Percentiles rank a stretch among this genome's conserved stretches.
phyloP scores from a whole-genome alignment of 2,888 invertebrate species.

The Tetramorium bicarinatum region DNA sequence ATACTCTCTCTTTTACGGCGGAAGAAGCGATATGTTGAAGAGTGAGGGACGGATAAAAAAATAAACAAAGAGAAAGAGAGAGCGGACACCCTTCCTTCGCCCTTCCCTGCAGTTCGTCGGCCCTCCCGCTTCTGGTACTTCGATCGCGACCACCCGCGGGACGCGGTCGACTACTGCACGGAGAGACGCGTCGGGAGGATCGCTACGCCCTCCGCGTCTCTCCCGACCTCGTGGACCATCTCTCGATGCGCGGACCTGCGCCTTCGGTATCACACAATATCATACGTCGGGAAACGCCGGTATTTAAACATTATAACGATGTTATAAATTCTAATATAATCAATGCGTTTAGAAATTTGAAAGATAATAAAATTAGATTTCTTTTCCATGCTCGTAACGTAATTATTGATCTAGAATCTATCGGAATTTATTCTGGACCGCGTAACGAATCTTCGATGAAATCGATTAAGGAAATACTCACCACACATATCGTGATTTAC shows the following conservation, averaged over 20 bases:
- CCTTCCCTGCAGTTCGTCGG: constrained; percentile 24
- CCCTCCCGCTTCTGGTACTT: constrained; percentile 70
- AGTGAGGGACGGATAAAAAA: background rate
- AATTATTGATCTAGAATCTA: background rate
- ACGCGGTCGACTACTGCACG: constrained; percentile 78
- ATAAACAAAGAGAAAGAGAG: constrained; percentile 32
- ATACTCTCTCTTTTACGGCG: constrained; percentile 4
- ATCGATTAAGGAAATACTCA: constrained; percentile 10
- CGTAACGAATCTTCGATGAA: background rate
- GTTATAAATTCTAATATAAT: background rate
- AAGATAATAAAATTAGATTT: background rate
- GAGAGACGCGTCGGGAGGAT: constrained; percentile 62
- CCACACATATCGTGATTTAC: constrained; percentile 69
- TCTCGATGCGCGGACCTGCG: constrained; percentile 63
- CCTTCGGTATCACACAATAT: constrained; percentile 38
- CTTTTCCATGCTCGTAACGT: background rate
- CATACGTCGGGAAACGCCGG: background rate
- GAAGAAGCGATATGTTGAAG: background rate
- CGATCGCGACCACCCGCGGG: constrained; percentile 79
- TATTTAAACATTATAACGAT: background rate
- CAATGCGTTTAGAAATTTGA: background rate
- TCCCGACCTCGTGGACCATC: constrained; percentile 26
- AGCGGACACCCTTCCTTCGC: constrained; percentile 15
- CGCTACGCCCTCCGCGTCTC: constrained; percentile 49
- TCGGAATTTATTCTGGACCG: background rate